A percentile compares a stretch with the other conserved stretches of the same genome.
Evolutionary conservation across 2,888 invertebrate genomes (phyloP).

Genomic region (Scotopteryx bipunctaria): DNA sequence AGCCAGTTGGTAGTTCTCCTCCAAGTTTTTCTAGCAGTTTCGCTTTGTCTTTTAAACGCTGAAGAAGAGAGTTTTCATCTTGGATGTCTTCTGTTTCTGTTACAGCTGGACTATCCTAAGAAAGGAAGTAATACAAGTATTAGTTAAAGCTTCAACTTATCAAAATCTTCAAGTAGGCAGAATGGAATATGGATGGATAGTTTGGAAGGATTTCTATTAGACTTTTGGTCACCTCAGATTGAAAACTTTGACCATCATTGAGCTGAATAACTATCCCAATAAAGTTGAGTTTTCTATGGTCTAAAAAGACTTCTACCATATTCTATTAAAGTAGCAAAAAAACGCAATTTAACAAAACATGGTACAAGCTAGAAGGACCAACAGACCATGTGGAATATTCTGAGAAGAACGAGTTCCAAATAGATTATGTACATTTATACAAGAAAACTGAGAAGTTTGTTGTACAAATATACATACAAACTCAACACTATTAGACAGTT

Average conservation of each 20-base stretch:
- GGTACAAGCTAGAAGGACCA: slow-evolving; percentile 39
- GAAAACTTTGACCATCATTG: slow-evolving; percentile 79
- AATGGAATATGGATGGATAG: too few relatives aligned
- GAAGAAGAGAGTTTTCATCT: slow-evolving; percentile 66
- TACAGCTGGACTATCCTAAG: slow-evolving; percentile 44
- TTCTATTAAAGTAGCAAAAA: slow-evolving; percentile 23
- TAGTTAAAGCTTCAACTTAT: too few relatives aligned
- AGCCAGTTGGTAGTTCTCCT: slow-evolving; percentile 76
- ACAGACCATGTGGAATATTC: slow-evolving; percentile 21
- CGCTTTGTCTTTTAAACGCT: slow-evolving; percentile 76
- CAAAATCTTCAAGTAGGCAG: too few relatives aligned
- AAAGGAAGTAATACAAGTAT: slow-evolving; percentile 10
- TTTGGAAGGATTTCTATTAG: neutral
- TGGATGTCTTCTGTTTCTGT: slow-evolving; percentile 61
- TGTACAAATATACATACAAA: slow-evolving; percentile 17
- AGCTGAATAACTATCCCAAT: slow-evolving; percentile 55
- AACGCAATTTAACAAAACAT: slow-evolving; percentile 39
- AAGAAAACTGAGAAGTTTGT: neutral
- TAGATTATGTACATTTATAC: slow-evolving; percentile 21
- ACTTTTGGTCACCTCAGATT: slow-evolving; percentile 68
- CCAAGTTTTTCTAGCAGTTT: slow-evolving; percentile 79
- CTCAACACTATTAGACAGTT: slow-evolving; percentile 47
- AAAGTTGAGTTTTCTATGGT: slow-evolving; percentile 40
- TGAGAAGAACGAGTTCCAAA: slow-evolving; percentile 41
- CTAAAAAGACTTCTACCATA: slow-evolving; percentile 39